Conservation (phyloP, 30 jellyfish, hydroid and myxozoan species). For the Aurelia coerulea region DNA sequence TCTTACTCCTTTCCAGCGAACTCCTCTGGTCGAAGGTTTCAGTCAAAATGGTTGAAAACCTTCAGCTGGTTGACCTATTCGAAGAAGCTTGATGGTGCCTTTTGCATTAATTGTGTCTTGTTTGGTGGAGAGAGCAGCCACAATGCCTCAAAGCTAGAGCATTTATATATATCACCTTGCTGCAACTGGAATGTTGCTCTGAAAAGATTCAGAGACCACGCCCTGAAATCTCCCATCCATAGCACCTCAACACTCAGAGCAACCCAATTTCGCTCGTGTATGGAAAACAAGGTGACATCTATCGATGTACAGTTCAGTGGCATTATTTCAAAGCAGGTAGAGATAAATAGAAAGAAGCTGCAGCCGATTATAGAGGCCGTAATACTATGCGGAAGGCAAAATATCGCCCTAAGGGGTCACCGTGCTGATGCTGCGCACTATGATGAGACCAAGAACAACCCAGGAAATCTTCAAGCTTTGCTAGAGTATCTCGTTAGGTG, state of each 20-base stretch:
- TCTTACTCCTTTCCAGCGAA: background rate
- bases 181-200: background rate
- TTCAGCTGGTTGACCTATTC: conserved; percentile 16
- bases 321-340: background rate
- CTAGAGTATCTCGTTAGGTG: background rate
- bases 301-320: background rate
- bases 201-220: conserved; percentile 7
- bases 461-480: conserved; percentile 32
- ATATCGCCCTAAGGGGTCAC: conserved; percentile 21
- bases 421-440: background rate
- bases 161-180: background rate
- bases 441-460: conserved; percentile 9
- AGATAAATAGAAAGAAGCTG: background rate
- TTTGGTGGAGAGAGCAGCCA: conserved; percentile 8
- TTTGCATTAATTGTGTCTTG: conserved; percentile 19
- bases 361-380: background rate
- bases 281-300: background rate
- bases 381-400: conserved; percentile 14
- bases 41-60: background rate
- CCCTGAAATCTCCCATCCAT: background rate
- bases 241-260: background rate
- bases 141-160: background rate
- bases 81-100: conserved; percentile 15
- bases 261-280: background rate
- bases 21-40: background rate